A percentile compares a stretch with the other conserved stretches of the same genome.
phyloP scores from a whole-genome alignment of 2,888 invertebrate species.

The Sarcophaga carnaria region DNA sequence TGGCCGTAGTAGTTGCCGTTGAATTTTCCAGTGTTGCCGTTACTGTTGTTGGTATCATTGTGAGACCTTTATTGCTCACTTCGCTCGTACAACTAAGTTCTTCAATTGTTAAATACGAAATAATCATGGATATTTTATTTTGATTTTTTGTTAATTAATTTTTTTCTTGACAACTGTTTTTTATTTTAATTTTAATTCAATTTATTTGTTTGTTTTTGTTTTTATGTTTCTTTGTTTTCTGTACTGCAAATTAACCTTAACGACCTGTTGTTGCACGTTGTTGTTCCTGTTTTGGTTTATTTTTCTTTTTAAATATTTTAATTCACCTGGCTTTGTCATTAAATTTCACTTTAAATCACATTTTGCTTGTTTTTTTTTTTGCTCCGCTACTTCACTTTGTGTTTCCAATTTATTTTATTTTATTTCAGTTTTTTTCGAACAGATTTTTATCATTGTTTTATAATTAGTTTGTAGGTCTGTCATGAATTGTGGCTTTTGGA shows the following conservation, averaged over 20 bases:
- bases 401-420: constrained; percentile 22
- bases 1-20: not conserved
- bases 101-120: constrained; percentile 58
- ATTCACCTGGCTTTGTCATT: constrained; percentile 26
- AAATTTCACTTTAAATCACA: constrained; percentile 59
- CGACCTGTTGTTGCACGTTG: not conserved
- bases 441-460: constrained; percentile 37
- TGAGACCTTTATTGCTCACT: constrained; percentile 32
- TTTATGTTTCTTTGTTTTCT: not conserved
- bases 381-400: constrained; percentile 27
- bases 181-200: constrained; percentile 14
- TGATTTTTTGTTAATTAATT: constrained; percentile 3
- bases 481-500: not conserved
- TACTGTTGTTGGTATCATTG: constrained; percentile 25
- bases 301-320: not conserved
- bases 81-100: constrained; percentile 38
- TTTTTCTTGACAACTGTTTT: not conserved
- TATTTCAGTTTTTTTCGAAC: not conserved
- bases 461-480: constrained; percentile 15
- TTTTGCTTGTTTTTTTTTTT: constrained; percentile 27
- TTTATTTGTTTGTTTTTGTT: constrained; percentile 8
- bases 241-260: constrained; percentile 12
- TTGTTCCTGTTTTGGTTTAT: not conserved
- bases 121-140: constrained; percentile 52
- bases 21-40: constrained; percentile 3